Conservation (phyloP, 2,113 vertebrate genomes). For the Bostrychus sinensis region DNA sequence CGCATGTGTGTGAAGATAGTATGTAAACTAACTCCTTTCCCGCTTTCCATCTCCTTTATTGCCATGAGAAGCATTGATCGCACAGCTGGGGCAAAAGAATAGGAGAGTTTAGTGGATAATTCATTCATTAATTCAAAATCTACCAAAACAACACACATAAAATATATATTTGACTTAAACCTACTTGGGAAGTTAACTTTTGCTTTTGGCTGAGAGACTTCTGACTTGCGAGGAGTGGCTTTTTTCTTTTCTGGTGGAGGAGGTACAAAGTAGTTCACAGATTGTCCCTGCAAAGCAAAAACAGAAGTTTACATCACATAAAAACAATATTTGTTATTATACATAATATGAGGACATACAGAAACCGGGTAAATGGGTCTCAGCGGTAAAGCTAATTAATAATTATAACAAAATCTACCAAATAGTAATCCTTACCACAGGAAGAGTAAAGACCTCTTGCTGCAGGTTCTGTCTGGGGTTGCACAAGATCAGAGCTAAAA, state of each 20-base stretch:
- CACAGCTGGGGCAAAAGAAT: slow-evolving; percentile 79
- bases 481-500: slow-evolving; percentile 93
- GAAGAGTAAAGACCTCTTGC: slow-evolving; percentile 85
- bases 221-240: slow-evolving; percentile 69
- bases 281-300: slow-evolving; percentile 80
- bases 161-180: slow-evolving; percentile 43
- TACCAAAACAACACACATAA: background rate
- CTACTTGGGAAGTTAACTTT: slow-evolving; percentile 90
- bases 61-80: slow-evolving; percentile 93
- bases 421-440: slow-evolving; percentile 82
- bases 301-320: background rate
- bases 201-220: slow-evolving; percentile 83
- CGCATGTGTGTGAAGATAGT: slow-evolving; percentile 93
- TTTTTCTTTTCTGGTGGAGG: slow-evolving; percentile 84
- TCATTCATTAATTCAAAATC: too few species aligned
- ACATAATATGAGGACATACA: too few species aligned
- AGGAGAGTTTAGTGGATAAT: too few species aligned
- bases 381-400: background rate
- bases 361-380: too few species aligned
- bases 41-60: slow-evolving; percentile 90
- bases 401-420: background rate
- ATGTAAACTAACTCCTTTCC: slow-evolving; percentile 91
- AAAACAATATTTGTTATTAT: too few species aligned
- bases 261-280: slow-evolving; percentile 93
- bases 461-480: slow-evolving; percentile 86